These are phyloP conservation scores for Sebastolobus alascanus DNA, from an alignment of 2,797 vertebrate species.

Conservation along the genomic window DNA sequence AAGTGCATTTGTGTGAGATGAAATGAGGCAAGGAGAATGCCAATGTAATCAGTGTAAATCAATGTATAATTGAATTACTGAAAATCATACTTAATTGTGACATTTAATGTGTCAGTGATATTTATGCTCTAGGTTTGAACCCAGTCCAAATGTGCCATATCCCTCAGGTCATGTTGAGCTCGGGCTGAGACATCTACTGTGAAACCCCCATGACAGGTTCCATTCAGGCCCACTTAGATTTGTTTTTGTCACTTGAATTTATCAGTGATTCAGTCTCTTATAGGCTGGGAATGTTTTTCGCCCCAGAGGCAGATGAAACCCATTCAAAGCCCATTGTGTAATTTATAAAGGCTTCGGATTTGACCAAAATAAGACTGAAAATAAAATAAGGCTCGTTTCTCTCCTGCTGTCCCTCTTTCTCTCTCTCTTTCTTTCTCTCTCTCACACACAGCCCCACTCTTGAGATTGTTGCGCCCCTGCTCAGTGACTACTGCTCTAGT, in stretches of 20 bases:
- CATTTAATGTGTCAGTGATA: constrained; percentile 3
- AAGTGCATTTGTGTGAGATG: neutral
- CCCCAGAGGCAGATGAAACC: constrained; percentile 40
- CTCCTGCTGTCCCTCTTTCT: neutral
- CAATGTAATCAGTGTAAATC: constrained; percentile 13
- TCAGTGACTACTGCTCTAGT: constrained; percentile 62
- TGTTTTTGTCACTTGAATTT: constrained; percentile 43
- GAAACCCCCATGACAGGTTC: constrained; percentile 27
- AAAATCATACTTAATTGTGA: constrained; percentile 26
- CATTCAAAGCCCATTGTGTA: constrained; percentile 45
- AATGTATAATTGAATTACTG: constrained; percentile 5
- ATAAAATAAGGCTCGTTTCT: constrained; percentile 39
- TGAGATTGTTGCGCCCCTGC: constrained; percentile 32
- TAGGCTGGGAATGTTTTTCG: constrained; percentile 25
- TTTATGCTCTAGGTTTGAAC: constrained; percentile 14
- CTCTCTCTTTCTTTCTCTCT: neutral
- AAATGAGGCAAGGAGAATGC: neutral
- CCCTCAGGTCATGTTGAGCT: constrained; percentile 20
- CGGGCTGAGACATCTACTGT: constrained; percentile 17
- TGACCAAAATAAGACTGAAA: constrained; percentile 48
- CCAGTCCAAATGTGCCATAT: constrained; percentile 16
- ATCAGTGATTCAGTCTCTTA: constrained; percentile 39
- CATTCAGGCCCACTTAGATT: constrained; percentile 36
- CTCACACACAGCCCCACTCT: constrained; percentile 17
- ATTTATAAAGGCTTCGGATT: constrained; percentile 53